A percentile compares a stretch with the other conserved stretches of the same genome.
Conservation (phyloP, 2,888 invertebrate genomes). For the Hesperia comma region DNA sequence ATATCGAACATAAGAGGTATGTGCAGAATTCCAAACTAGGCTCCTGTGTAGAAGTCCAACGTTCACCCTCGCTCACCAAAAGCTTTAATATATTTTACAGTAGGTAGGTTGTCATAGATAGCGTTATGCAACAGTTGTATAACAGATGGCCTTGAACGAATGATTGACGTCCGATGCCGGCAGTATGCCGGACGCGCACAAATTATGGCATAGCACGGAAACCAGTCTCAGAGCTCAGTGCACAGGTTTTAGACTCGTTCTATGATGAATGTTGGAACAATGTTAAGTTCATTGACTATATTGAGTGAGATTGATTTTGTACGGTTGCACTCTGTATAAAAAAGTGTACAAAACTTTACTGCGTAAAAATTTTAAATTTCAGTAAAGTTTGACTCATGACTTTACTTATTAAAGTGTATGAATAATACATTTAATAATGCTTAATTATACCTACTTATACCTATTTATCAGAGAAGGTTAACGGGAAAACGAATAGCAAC, state of each 20-base stretch:
- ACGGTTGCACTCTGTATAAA: background rate
- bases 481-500: no score
- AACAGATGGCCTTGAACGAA: slow-evolving; percentile 66
- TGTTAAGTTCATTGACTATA: slow-evolving; percentile 47
- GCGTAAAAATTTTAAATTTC: no score
- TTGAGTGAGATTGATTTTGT: background rate
- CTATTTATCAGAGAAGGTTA: no score
- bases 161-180: slow-evolving; percentile 61
- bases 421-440: no score
- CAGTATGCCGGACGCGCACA: slow-evolving; percentile 53
- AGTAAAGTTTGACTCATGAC: no score
- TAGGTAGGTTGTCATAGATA: background rate
- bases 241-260: slow-evolving; percentile 19
- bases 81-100: background rate
- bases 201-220: slow-evolving; percentile 58
- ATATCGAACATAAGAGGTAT: no score
- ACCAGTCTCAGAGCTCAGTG: slow-evolving; percentile 49
- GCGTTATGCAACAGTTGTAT: slow-evolving; percentile 48
- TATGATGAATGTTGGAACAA: slow-evolving; percentile 25
- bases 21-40: no score
- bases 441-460: no score
- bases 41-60: no score
- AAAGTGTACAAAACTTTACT: no score
- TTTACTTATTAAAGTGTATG: no score
- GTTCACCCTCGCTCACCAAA: no score